phyloP scores from a whole-genome alignment of 2,888 invertebrate species.

The Nesidiocoris tenuis region DNA sequence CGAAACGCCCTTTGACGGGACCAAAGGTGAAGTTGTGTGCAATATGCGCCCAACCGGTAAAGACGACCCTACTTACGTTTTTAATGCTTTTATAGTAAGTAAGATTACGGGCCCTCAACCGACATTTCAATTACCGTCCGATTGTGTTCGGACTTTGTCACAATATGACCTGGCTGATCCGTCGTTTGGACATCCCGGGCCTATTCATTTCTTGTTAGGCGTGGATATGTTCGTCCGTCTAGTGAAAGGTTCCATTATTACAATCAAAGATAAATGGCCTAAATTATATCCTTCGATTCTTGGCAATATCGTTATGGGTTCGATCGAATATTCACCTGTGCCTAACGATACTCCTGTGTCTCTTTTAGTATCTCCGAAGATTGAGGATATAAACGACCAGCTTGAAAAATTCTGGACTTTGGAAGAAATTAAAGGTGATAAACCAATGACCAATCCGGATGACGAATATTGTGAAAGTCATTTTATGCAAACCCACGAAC shows the following conservation, averaged over 20 bases:
- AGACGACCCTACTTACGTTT: background rate
- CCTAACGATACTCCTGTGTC: background rate
- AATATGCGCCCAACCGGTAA: slow-evolving; percentile 2
- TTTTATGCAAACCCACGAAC: slow-evolving; percentile 22
- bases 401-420: slow-evolving; percentile 12
- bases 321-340: background rate
- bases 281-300: background rate
- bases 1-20: slow-evolving; percentile 13
- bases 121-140: slow-evolving; percentile 5
- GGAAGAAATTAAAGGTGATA: slow-evolving; percentile 19
- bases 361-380: background rate
- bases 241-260: background rate
- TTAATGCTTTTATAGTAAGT: slow-evolving; percentile 28
- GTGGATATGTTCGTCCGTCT: background rate
- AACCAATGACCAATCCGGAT: background rate
- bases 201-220: slow-evolving; percentile 1
- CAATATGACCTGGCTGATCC: slow-evolving; percentile 16
- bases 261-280: background rate
- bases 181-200: background rate
- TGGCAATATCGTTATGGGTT: slow-evolving; percentile 22
- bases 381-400: slow-evolving; percentile 6
- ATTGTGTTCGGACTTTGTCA: background rate
- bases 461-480: slow-evolving; percentile 23
- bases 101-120: slow-evolving; percentile 32
- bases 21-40: slow-evolving; percentile 9